Conservation (phyloP, 2,888 invertebrate species). For the Caenorhabditis sp. region DNA sequence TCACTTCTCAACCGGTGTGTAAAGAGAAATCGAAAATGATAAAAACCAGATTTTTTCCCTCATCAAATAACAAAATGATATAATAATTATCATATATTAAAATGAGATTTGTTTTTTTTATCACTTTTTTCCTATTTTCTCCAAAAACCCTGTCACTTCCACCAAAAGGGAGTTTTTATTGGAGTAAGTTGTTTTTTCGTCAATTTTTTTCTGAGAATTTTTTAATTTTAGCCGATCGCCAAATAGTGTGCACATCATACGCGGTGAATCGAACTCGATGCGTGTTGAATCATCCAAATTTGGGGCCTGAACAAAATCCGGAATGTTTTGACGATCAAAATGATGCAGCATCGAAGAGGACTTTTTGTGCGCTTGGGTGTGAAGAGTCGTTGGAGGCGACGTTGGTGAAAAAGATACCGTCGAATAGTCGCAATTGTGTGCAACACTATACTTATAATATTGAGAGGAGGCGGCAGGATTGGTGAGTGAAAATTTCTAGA, state of each 20-base stretch:
- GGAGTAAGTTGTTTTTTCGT: not conserved
- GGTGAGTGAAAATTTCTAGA: too few relatives aligned
- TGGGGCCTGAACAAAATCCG: slow-evolving; percentile 60
- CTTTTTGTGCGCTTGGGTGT: slow-evolving; percentile 61
- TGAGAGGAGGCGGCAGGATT: slow-evolving; percentile 59
- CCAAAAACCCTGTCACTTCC: not conserved
- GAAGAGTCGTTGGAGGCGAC: slow-evolving; percentile 64
- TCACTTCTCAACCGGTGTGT: too few relatives aligned
- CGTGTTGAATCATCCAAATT: slow-evolving; percentile 49
- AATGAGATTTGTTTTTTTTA: not conserved
- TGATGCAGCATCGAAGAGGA: slow-evolving; percentile 44
- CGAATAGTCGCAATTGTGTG: slow-evolving; percentile 51
- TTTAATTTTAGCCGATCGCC: slow-evolving; percentile 20
- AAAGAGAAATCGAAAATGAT: not conserved
- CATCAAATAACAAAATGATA: not conserved
- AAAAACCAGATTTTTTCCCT: not conserved
- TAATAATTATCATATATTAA: not conserved
- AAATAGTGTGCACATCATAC: slow-evolving; percentile 28
- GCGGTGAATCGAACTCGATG: slow-evolving; percentile 50
- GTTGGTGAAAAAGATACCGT: slow-evolving; percentile 51
- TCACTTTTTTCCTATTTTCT: not conserved
- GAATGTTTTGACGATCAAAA: slow-evolving; percentile 64
- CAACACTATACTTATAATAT: slow-evolving; percentile 58
- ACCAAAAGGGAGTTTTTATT: not conserved
- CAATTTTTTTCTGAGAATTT: not conserved